Evolutionary conservation across 2,797 vertebrate species (phyloP).

Genomic region (Eptatretus atami): DNA sequence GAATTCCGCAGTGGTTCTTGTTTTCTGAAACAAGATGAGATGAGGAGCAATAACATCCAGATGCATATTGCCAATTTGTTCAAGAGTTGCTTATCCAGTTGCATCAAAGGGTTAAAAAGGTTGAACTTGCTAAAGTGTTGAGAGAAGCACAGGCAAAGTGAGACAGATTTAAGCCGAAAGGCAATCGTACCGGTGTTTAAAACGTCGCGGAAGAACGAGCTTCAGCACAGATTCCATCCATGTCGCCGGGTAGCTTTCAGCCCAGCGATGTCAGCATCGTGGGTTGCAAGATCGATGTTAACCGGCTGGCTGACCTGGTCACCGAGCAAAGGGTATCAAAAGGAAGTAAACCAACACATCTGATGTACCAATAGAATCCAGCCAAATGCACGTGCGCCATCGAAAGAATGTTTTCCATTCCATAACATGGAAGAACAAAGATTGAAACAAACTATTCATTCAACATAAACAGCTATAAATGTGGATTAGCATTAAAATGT

Average conservation of each 20-base stretch:
- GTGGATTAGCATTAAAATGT: no score
- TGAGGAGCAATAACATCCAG: neutral
- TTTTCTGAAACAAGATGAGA: conserved; percentile 31
- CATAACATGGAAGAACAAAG: no score
- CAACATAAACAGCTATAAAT: no score
- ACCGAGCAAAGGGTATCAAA: neutral
- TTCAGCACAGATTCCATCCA: conserved; percentile 91
- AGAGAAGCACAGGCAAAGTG: conserved; percentile 9
- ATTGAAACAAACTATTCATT: no score
- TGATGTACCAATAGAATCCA: no score
- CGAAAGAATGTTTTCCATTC: no score
- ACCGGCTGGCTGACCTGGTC: conserved; percentile 64
- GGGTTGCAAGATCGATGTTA: conserved; percentile 85
- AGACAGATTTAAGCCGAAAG: neutral
- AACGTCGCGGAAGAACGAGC: conserved; percentile 63
- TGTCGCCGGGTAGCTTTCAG: conserved; percentile 65
- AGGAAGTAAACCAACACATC: no score
- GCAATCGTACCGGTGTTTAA: conserved; percentile 48
- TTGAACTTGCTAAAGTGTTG: conserved; percentile 11
- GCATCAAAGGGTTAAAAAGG: conserved; percentile 9
- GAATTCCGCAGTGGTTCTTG: conserved; percentile 90
- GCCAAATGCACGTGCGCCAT: no score
- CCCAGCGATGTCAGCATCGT: conserved; percentile 84
- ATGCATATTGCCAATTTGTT: neutral
- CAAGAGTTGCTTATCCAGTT: conserved; percentile 13